Evolutionary conservation across 2,797 vertebrate species (phyloP).

Genomic region (Steatocranus sp.): DNA sequence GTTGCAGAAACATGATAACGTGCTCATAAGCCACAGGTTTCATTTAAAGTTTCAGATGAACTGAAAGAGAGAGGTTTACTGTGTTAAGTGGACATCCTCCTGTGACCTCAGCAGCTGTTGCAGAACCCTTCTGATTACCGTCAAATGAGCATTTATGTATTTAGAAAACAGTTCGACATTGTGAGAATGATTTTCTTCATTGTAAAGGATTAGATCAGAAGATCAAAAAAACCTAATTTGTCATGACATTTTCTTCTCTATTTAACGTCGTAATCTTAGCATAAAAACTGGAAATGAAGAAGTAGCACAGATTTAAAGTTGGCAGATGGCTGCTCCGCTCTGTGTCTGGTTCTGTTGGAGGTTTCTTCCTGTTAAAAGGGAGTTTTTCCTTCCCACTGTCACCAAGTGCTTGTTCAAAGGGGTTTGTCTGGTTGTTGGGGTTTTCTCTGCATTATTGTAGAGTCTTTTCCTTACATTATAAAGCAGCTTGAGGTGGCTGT

Average conservation of each 20-base stretch:
- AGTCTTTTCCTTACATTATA: not conserved
- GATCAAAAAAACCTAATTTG: not conserved
- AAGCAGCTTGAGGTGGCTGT: not conserved
- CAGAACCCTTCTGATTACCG: not conserved
- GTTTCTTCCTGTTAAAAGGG: not conserved
- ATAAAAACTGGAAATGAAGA: not conserved
- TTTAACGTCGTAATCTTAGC: not conserved
- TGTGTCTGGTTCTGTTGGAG: not conserved
- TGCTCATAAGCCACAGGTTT: not conserved
- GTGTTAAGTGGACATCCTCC: conserved; percentile 57
- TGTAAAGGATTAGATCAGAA: not conserved
- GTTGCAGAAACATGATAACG: not conserved
- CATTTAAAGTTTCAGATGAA: not conserved
- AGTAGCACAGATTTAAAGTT: not conserved
- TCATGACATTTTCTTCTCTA: not conserved
- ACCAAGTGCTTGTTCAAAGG: not conserved
- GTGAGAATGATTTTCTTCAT: not conserved
- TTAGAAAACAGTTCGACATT: not conserved
- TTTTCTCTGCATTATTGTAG: not conserved
- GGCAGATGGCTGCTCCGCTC: too few species aligned
- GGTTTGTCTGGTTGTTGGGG: not conserved
- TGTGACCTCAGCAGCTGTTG: not conserved
- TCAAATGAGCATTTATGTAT: not conserved
- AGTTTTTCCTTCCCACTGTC: not conserved
- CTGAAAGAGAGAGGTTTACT: not conserved